These are phyloP conservation scores for Dryobates pubescens DNA, from an alignment of 2,797 vertebrate species.

Conservation along the genomic window DNA sequence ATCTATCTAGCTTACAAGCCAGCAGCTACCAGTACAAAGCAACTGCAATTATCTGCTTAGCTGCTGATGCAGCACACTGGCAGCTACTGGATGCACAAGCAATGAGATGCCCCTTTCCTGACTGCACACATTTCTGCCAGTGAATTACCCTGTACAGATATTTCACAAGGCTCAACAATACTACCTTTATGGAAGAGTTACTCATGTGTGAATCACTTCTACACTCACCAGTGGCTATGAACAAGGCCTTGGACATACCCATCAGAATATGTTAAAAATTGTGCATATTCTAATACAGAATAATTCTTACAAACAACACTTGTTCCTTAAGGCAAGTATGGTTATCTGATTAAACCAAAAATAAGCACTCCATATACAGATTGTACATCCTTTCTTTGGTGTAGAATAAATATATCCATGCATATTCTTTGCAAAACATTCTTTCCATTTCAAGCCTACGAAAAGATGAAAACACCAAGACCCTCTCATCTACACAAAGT, in stretches of 20 bases:
- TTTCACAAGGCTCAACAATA: background rate
- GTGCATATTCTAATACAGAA: background rate
- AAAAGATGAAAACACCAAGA: background rate
- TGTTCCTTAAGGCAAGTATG: conserved; percentile 17
- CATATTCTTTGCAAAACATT: background rate
- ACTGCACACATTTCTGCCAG: background rate
- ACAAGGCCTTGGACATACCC: background rate
- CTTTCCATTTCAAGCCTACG: background rate
- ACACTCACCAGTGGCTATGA: background rate
- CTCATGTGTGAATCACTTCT: background rate
- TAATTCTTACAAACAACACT: background rate
- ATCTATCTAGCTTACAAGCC: background rate
- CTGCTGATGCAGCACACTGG: fast-evolving
- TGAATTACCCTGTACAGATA: background rate
- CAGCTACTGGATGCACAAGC: background rate
- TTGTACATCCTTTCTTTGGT: background rate
- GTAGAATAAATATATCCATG: background rate
- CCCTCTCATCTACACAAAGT: background rate
- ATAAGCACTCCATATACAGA: background rate
- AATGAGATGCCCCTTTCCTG: fast-evolving
- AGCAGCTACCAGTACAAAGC: background rate
- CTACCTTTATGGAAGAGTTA: background rate
- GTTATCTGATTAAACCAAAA: background rate
- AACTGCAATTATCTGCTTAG: fast-evolving
- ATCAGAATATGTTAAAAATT: background rate